Conservation (phyloP, 2,888 invertebrate genomes). For the Lypha dubia region DNA sequence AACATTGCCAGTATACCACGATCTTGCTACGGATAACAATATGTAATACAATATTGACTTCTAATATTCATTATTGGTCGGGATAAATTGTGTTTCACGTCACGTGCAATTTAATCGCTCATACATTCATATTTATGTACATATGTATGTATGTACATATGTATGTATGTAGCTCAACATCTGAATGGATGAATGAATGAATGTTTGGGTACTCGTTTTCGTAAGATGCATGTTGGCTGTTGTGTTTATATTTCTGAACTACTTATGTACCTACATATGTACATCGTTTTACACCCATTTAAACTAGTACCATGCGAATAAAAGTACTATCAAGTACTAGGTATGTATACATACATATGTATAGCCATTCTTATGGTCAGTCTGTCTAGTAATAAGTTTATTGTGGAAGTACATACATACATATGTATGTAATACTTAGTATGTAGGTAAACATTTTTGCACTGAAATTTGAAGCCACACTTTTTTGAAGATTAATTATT, state of each 20-base stretch:
- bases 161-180: too few species aligned
- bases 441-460: not conserved
- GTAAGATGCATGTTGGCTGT: slow-evolving; percentile 41
- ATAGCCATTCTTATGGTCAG: not conserved
- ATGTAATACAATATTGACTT: slow-evolving; percentile 7
- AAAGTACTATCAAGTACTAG: slow-evolving; percentile 24
- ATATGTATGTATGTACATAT: too few species aligned
- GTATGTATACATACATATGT: too few species aligned
- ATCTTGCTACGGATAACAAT: slow-evolving; percentile 3
- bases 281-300: not conserved
- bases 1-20: not conserved
- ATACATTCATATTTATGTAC: too few species aligned
- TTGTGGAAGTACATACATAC: not conserved
- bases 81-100: slow-evolving; percentile 51
- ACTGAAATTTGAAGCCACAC: not conserved
- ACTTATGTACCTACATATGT: slow-evolving; percentile 1
- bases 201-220: slow-evolving; percentile 31
- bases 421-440: too few species aligned
- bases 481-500: not conserved
- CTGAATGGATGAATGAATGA: slow-evolving; percentile 29
- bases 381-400: slow-evolving; percentile 14
- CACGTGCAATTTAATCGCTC: slow-evolving; percentile 50
- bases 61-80: not conserved
- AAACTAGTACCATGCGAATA: slow-evolving; percentile 27
- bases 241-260: slow-evolving; percentile 33